Percentiles rank a stretch among this genome's conserved stretches.
Conservation (phyloP, 1,140 invertebrate species). For the Monomorium pharaonis region DNA sequence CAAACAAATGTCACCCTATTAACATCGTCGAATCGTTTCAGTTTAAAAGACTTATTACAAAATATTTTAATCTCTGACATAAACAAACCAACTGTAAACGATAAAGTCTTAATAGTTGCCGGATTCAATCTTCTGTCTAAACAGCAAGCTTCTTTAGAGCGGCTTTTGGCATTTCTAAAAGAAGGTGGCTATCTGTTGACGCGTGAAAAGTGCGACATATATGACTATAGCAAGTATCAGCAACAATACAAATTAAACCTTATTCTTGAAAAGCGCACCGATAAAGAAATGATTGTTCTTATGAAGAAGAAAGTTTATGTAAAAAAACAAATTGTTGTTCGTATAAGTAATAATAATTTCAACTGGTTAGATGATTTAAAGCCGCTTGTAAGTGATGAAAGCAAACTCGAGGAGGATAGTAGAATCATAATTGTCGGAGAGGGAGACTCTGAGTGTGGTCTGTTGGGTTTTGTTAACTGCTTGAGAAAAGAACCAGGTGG, state of each 20-base stretch:
- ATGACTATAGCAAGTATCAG: slow-evolving; percentile 61
- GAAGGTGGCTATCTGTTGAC: slow-evolving; percentile 84
- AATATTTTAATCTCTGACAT: slow-evolving; percentile 87
- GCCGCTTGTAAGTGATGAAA: slow-evolving; percentile 85
- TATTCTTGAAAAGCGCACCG: not conserved
- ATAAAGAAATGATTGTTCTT: slow-evolving; percentile 73
- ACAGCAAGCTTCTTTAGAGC: slow-evolving; percentile 48
- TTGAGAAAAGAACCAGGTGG: not conserved
- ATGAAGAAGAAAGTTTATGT: slow-evolving; percentile 76
- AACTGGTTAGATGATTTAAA: slow-evolving; percentile 84
- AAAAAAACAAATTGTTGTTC: slow-evolving; percentile 72
- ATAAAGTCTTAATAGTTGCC: slow-evolving; percentile 86
- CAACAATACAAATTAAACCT: not conserved
- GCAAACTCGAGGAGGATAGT: slow-evolving; percentile 46
- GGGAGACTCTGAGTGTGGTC: slow-evolving; percentile 89
- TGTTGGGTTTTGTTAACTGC: slow-evolving; percentile 89
- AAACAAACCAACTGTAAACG: slow-evolving; percentile 86
- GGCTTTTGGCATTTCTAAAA: not conserved
- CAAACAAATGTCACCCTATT: no score
- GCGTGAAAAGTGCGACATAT: slow-evolving; percentile 77
- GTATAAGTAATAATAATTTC: slow-evolving; percentile 78
- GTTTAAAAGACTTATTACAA: slow-evolving; percentile 83
- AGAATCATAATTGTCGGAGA: slow-evolving; percentile 86
- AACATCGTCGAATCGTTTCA: no score
- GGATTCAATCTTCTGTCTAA: slow-evolving; percentile 77